Conservation (phyloP, 2,888 invertebrate genomes). For the Metacarcinus magister region DNA sequence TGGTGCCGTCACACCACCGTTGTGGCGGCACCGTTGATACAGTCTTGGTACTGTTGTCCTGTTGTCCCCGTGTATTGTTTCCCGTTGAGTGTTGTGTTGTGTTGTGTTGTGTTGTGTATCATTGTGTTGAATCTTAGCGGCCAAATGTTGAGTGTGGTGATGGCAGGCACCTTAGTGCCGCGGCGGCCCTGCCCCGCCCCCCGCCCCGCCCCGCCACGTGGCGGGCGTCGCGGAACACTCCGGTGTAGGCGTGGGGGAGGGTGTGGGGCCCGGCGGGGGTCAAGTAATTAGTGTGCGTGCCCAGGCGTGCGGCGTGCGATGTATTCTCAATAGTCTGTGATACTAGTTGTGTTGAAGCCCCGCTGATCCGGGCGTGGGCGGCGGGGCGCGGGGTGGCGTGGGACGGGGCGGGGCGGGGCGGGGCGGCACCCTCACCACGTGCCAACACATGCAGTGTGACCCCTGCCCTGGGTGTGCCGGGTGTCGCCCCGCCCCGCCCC, state of each 20-base stretch:
- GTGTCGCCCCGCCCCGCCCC: neutral
- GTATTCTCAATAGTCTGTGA: conserved; percentile 47
- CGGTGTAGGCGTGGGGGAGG: neutral
- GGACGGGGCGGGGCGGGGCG: neutral
- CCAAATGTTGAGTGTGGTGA: neutral
- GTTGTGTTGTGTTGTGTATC: conserved; percentile 1
- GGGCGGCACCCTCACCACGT: neutral
- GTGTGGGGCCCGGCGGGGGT: neutral
- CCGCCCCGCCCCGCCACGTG: neutral
- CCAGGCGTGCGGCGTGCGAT: neutral
- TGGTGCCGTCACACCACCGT: neutral
- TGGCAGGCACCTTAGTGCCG: neutral
- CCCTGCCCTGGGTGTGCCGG: neutral
- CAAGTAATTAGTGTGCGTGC: neutral
- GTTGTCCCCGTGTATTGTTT: neutral
- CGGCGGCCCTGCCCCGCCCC: neutral
- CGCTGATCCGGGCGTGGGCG: neutral
- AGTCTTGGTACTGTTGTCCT: neutral
- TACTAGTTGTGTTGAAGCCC: conserved; percentile 49
- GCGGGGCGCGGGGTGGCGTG: conserved; percentile 39
- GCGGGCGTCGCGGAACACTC: neutral
- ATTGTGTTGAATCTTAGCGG: neutral
- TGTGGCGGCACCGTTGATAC: neutral
- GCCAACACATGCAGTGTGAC: no score
- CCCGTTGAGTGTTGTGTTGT: neutral